Evolutionary conservation across 2,113 vertebrate genomes (phyloP).

Genomic region (Microcebus murinus): DNA sequence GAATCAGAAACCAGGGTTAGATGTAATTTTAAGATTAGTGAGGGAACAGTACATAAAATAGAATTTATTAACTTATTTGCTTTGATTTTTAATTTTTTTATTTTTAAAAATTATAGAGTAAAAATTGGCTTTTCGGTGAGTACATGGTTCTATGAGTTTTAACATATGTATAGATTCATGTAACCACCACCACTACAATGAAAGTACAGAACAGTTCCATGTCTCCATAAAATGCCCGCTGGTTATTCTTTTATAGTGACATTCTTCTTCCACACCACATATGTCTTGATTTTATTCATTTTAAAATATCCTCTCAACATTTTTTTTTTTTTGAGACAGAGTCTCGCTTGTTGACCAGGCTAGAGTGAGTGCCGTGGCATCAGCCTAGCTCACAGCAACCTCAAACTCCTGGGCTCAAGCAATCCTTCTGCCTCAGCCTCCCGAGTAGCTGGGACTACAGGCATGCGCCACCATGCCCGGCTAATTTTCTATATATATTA

Average conservation of each 20-base stretch:
- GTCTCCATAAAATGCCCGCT: not conserved
- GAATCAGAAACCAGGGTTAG: conserved; percentile 41
- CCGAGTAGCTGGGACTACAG: too few relatives aligned
- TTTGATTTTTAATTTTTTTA: conserved; percentile 37
- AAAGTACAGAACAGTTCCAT: not conserved
- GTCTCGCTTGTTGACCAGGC: too few relatives aligned
- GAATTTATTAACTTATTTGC: conserved; percentile 8
- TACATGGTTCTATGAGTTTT: not conserved
- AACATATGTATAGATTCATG: not conserved
- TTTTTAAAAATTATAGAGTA: not conserved
- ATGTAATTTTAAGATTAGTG: not conserved
- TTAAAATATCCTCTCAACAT: conserved; percentile 11
- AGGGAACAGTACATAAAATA: not conserved
- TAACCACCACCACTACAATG: not conserved
- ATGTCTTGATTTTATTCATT: conserved; percentile 53
- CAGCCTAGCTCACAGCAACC: too few relatives aligned
- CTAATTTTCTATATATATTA: too few relatives aligned
- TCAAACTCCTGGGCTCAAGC: too few relatives aligned
- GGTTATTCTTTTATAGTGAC: not conserved
- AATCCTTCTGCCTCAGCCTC: too few relatives aligned
- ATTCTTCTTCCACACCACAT: not conserved
- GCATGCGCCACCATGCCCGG: too few relatives aligned
- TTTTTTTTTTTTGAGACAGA: too few relatives aligned
- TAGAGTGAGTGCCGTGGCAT: too few relatives aligned
- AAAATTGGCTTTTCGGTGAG: conserved; percentile 46